phyloP scores from a whole-genome alignment of 2,888 invertebrate species.

The Thecophora atra region DNA sequence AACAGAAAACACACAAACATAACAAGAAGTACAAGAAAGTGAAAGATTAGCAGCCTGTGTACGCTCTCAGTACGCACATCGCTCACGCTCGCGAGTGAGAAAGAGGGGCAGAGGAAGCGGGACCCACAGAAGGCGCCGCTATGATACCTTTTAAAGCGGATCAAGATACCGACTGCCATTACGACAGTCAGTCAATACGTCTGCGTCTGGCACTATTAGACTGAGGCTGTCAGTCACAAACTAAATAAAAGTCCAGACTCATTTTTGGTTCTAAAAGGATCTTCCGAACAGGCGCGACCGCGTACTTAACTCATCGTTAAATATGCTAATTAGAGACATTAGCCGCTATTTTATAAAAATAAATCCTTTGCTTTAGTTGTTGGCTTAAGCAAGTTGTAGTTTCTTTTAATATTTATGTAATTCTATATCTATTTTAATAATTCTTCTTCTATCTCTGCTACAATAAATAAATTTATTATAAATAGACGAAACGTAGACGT shows the following conservation, averaged over 20 bases:
- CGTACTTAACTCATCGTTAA: slow-evolving; percentile 21
- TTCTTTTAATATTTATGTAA: too few species aligned
- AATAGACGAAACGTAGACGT: too few species aligned
- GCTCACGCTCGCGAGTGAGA: too few species aligned
- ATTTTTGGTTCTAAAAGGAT: slow-evolving; percentile 1
- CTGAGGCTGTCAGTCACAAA: not conserved
- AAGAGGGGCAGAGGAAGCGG: too few species aligned
- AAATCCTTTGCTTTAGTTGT: not conserved
- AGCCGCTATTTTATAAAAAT: not conserved
- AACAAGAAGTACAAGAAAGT: not conserved
- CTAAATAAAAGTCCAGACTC: not conserved
- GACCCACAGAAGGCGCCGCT: slow-evolving; percentile 8
- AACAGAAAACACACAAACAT: not conserved
- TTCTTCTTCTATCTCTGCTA: too few species aligned
- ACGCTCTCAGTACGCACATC: slow-evolving; percentile 3
- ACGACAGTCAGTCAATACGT: slow-evolving; percentile 4
- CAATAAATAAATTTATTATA: too few species aligned
- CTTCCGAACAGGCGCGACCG: not conserved
- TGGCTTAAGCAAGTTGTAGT: too few species aligned
- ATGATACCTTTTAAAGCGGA: slow-evolving; percentile 11
- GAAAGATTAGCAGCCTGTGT: slow-evolving; percentile 3
- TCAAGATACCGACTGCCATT: slow-evolving; percentile 31
- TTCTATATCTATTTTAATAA: too few species aligned
- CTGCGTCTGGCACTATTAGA: not conserved
- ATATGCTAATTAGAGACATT: slow-evolving; percentile 15